Base-by-base conservation (phyloP, 2,797 vertebrate genomes). In the Mus minutoides region DNA sequence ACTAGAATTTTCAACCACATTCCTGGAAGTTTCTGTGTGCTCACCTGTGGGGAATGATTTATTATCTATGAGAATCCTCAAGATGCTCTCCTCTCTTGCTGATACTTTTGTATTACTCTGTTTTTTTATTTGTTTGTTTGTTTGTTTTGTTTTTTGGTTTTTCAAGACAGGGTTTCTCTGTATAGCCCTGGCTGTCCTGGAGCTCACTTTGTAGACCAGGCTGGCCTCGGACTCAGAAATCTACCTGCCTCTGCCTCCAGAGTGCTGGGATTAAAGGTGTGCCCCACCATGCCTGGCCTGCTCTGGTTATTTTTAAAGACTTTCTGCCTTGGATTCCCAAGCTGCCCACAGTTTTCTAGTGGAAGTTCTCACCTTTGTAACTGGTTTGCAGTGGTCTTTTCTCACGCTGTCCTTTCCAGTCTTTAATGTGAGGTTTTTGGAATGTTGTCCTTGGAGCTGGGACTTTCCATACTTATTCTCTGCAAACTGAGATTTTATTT, bases 401-500 rank as follows among this genome's bases (percentile, higher is more conserved):
- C 64, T 78, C 88, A 69, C 94, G 83, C 94, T 43, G 71, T 95
- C 94, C 56, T 78, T 95, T 67, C 56, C 69, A 52, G 84, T 97
- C 97, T 97, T 92, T 91, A 64, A 64, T 92, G 54, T 85, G 84
- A 60, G 54, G 43, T 85, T 94, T 97, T 91, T 90, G 92, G 93
- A 97, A 95, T 97, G 78, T 79, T 16, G n/a, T 96, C 95, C 95
- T 97, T 97, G 92, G 94, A 93, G 83, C 69, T 96, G 96, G 91
- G 97, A 98, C 94, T 97, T 97, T 98, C 96, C 96, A 93, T 95
- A 87, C 94, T 97, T 96, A 83, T 95, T 97, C 94, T 97, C 84
- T 97, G 97, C 94, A 97, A 96, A 95, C 94, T 84, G 79, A 94
- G 90, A 79, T 97, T 97, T 98, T 98, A 97, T 97, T 97, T 98